These are phyloP conservation scores for Biston betularia DNA, from an alignment of 2,888 invertebrate species.

Conservation along the genomic window DNA sequence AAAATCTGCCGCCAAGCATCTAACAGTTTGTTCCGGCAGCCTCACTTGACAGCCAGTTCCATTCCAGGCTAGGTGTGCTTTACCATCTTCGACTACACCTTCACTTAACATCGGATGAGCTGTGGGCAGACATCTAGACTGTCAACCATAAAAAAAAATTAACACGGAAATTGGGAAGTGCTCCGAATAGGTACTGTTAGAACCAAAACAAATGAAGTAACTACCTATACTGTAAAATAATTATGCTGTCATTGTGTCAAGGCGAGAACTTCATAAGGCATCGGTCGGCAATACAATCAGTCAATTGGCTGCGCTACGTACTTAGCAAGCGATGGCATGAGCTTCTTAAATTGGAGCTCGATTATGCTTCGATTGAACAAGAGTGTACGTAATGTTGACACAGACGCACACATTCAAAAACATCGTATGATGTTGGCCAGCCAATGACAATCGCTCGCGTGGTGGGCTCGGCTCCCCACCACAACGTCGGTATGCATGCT, in stretches of 20 bases:
- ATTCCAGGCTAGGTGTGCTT: no score
- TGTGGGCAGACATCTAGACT: no score
- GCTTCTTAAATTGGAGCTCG: constrained; percentile 74
- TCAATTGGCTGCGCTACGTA: constrained; percentile 56
- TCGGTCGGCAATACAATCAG: constrained; percentile 73
- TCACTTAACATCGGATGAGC: no score
- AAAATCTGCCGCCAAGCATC: no score
- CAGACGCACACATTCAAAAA: constrained; percentile 69
- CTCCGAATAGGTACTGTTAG: constrained; percentile 22
- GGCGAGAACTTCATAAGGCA: constrained; percentile 76
- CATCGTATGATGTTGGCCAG: constrained; percentile 78
- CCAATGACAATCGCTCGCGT: constrained; percentile 71
- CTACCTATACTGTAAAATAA: constrained; percentile 39
- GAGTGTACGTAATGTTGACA: constrained; percentile 61
- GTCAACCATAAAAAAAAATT: no score
- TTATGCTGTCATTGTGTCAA: constrained; percentile 63
- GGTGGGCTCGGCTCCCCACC: constrained; percentile 85
- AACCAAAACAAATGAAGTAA: constrained; percentile 55
- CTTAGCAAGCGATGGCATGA: constrained; percentile 50
- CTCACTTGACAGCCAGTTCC: no score
- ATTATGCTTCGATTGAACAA: constrained; percentile 70
- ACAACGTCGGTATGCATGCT: constrained; percentile 75
- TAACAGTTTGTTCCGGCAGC: no score
- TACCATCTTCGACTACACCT: no score
- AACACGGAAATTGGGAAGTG: constrained; percentile 34